A percentile compares a stretch with the other conserved stretches of the same genome.
Conservation (phyloP, 2,797 vertebrate species). For the Microctenopoma stevenorrisi region DNA sequence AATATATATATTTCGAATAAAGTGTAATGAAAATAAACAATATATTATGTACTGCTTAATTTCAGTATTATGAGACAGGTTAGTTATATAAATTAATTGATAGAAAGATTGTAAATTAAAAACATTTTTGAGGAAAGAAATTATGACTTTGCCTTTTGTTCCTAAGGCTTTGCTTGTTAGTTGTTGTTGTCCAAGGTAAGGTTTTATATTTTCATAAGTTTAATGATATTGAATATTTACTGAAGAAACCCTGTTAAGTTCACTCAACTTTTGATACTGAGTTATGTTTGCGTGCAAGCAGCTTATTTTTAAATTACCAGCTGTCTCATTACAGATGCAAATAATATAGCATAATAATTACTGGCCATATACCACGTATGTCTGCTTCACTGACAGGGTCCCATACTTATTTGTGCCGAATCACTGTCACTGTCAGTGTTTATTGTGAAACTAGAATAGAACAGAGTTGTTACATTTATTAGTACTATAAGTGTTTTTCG, state of each 20-base stretch:
- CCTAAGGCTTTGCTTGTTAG: background rate
- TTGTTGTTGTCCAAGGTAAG: too few relatives aligned
- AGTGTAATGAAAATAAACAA: too few relatives aligned
- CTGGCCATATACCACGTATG: background rate
- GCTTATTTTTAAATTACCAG: background rate
- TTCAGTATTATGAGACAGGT: background rate
- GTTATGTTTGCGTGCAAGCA: too few relatives aligned
- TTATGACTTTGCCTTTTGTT: background rate
- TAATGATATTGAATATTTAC: background rate
- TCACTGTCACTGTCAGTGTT: background rate
- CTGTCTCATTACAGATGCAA: background rate
- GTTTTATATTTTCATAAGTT: background rate
- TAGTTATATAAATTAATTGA: background rate
- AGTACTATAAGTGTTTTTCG: background rate
- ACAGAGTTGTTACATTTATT: background rate
- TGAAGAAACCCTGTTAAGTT: background rate
- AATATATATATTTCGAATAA: too few relatives aligned
- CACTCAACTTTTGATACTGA: background rate
- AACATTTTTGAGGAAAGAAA: too few relatives aligned
- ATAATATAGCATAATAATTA: background rate
- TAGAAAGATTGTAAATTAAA: background rate
- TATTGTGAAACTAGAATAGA: background rate
- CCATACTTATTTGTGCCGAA: too few relatives aligned
- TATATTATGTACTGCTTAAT: background rate
- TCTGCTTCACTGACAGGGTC: background rate